Base-by-base conservation (phyloP, 35 echinoderm and acorn worm species). In the Chiridota heheva region DNA sequence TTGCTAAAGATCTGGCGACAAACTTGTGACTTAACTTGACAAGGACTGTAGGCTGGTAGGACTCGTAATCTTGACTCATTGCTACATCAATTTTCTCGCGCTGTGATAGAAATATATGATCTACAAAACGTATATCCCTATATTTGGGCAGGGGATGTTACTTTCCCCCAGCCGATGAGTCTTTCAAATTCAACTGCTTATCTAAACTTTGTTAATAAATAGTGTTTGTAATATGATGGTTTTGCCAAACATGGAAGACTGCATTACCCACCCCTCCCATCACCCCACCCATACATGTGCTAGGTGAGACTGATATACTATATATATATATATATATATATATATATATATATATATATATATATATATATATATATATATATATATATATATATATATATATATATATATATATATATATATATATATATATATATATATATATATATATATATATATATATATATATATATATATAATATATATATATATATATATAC, bases 261-360 rank as follows among this genome's bases (percentile, higher is more conserved):
- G 33, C 22, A 64, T 3, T 64, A 12, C n/a, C 33, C 60, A 64
- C 60, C 33, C 33, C 33, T 64, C 60, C 22, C 22, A 31, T 31
- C 60, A 64, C 33, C 60, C 22, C 22, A 64, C n/a, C 33, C 33
- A 3, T 22, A 7, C 33, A 62, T 62, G 8, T 28, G 8, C 33
- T 15, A 62, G 33, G 59, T 62, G 8, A 62, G n/a, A 28, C 33
- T 15, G 7, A 62, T 10, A 62, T 15, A 62, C 25, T 28, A 8
- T 22, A 61, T 61, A 61, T 61, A 61, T 61, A 61, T 61, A 61
- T 61, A 61, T 61, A 61, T 61, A 61, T 61, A 61, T 61, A 61
- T 61, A 61, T 61, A 61, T 61, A 61, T 61, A 61, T 61, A 61
- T 61, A 61, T 61, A 61, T 61, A 61, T 61, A 61, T 61, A 61